Conservation (phyloP, 2,888 invertebrate species). For the Heliconius erato region DNA sequence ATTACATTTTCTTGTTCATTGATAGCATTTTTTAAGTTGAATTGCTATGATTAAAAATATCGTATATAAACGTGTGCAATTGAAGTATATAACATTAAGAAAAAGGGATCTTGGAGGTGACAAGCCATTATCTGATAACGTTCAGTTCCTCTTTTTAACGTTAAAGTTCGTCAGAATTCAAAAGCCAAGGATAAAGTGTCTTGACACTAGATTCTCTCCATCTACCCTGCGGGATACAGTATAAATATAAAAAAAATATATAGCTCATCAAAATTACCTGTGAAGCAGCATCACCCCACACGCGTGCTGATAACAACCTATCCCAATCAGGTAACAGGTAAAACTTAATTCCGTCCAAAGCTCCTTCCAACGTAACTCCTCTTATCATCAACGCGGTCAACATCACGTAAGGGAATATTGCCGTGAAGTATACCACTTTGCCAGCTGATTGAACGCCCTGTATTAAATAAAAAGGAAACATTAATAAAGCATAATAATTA, state of each 20-base stretch:
- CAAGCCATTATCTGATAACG: too few relatives aligned
- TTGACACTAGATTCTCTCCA: background rate
- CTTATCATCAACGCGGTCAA: slow-evolving; percentile 87
- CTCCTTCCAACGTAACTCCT: slow-evolving; percentile 89
- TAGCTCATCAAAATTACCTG: slow-evolving; percentile 70
- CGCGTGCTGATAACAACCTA: slow-evolving; percentile 87
- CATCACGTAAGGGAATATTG: slow-evolving; percentile 90
- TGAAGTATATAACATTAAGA: background rate
- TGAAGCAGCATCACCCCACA: slow-evolving; percentile 94
- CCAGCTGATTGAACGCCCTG: slow-evolving; percentile 95
- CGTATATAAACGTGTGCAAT: background rate
- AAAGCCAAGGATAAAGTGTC: too few relatives aligned
- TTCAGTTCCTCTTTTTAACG: too few relatives aligned
- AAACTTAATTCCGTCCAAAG: slow-evolving; percentile 89
- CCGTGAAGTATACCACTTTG: slow-evolving; percentile 92
- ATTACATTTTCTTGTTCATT: background rate
- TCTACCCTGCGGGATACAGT: background rate
- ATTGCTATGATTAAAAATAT: background rate
- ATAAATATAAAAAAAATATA: background rate
- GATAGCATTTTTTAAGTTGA: background rate
- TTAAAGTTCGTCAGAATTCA: too few relatives aligned
- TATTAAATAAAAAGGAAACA: slow-evolving; percentile 39
- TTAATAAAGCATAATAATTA: background rate
- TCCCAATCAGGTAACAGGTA: slow-evolving; percentile 91
- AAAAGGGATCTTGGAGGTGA: background rate